Conservation (phyloP, 2,113 vertebrate genomes). For the Oriolus oriolus region DNA sequence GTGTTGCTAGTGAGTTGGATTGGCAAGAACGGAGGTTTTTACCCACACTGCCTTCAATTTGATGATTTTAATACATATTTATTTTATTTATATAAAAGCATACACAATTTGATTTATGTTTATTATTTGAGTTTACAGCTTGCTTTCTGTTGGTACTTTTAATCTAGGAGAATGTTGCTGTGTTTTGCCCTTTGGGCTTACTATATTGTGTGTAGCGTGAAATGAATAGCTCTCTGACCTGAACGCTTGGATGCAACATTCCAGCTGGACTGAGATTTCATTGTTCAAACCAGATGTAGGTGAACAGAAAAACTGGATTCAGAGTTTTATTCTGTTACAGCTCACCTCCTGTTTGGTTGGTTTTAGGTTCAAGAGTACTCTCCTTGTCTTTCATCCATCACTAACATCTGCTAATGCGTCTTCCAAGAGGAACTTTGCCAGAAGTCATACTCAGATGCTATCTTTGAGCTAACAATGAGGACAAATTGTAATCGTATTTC, state of each 20-base stretch:
- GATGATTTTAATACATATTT: not conserved
- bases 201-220: accelerated
- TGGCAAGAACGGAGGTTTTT: not conserved
- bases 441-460: not conserved
- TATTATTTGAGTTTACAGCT: not conserved
- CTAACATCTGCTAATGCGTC: not conserved
- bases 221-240: not conserved
- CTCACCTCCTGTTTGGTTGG: not conserved
- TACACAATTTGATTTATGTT: not conserved
- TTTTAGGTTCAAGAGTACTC: not conserved
- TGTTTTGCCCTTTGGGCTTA: not conserved
- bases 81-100: not conserved
- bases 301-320: not conserved
- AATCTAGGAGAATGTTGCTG: not conserved
- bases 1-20: accelerated
- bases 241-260: not conserved
- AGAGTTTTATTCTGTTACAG: not conserved
- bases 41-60: not conserved
- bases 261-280: not conserved
- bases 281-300: not conserved
- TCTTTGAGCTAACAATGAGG: not conserved
- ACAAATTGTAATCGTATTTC: not conserved
- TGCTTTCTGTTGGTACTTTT: not conserved
- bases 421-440: not conserved
- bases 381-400: not conserved